phyloP scores from a whole-genome alignment of 2,113 vertebrate genomes.

The Gymnobelideus leadbeateri region DNA sequence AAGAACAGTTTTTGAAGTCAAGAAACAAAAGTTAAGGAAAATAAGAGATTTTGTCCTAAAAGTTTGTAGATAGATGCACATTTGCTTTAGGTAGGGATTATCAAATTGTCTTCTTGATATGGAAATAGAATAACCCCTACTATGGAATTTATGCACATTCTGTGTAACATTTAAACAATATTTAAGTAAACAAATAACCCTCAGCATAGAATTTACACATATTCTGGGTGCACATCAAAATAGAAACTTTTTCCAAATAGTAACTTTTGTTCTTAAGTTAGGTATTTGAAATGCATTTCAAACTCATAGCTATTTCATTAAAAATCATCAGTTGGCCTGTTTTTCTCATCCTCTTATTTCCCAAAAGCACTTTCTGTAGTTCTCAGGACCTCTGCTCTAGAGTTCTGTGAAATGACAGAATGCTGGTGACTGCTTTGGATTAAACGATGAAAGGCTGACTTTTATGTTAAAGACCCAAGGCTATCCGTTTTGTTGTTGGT shows the following conservation, averaged over 20 bases:
- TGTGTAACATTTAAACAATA: neutral
- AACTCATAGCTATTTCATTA: constrained; percentile 21
- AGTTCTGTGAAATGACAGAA: neutral
- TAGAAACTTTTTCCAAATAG: neutral
- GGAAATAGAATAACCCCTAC: neutral
- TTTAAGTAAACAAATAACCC: neutral
- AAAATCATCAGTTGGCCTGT: neutral
- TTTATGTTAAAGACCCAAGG: neutral
- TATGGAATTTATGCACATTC: neutral
- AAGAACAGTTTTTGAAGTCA: neutral
- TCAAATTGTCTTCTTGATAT: neutral
- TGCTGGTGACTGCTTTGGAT: neutral
- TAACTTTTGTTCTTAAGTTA: neutral
- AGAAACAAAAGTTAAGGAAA: neutral
- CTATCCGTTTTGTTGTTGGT: neutral
- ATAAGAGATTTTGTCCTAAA: neutral
- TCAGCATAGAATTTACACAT: neutral
- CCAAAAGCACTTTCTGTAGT: neutral
- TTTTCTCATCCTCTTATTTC: neutral
- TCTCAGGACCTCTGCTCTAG: neutral
- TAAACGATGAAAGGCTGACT: neutral
- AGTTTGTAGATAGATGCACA: neutral
- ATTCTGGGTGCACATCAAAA: neutral
- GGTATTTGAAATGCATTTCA: constrained; percentile 45
- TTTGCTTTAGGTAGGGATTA: neutral